Base-by-base conservation (phyloP, 1,140 invertebrate species). In the Orius laevigatus region DNA sequence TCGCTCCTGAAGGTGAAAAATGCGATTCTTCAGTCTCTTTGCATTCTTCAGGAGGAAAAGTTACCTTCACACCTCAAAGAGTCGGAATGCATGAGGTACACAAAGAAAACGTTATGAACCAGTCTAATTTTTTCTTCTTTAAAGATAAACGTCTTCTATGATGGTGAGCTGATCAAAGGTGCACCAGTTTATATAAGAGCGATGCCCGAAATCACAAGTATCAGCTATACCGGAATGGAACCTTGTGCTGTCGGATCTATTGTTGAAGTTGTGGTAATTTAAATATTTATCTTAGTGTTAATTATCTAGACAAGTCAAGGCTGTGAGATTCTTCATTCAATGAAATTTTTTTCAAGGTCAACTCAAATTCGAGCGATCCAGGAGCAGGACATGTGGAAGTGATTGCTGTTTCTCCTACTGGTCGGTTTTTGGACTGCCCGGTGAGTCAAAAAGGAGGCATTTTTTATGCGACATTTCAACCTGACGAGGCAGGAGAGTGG, bases 401-500 rank as follows among this genome's bases (percentile, higher is more conserved):
- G 33, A 86, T 86, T 20, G 90, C 91, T 0, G 79, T 81, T 56
- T 83, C 88, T 10, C 92, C 93, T 1, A 83, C 80, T 34, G 87
- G 87, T 32, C 74, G 81, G 41, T 70, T 74, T 1, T 66, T 83
- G 34, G 70, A 76, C 31, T 87, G 88, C 61, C 77, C 80, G 1
- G 74, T 93, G 8, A 77, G 79, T 53, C 77, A 80, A 51, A 70
- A 74, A 46, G 76, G 79, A 48, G 86, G 84, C 50, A 78, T 83
- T 12, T 88, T 89, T 61, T 85, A 84, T 52, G 89, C 92, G 44
- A 93, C 86, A 51, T 98, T 98, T 64, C 85, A 91, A 62, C 93
- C 94, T 4, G 86, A 94, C 56, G 92, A 97, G 72, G 82, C 88
- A 41, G 94, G 92, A 59, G 85, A 92, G 58, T 98, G 93, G 92